Conservation (phyloP, 2,113 vertebrate genomes). For the Stictonetta naevosa region DNA sequence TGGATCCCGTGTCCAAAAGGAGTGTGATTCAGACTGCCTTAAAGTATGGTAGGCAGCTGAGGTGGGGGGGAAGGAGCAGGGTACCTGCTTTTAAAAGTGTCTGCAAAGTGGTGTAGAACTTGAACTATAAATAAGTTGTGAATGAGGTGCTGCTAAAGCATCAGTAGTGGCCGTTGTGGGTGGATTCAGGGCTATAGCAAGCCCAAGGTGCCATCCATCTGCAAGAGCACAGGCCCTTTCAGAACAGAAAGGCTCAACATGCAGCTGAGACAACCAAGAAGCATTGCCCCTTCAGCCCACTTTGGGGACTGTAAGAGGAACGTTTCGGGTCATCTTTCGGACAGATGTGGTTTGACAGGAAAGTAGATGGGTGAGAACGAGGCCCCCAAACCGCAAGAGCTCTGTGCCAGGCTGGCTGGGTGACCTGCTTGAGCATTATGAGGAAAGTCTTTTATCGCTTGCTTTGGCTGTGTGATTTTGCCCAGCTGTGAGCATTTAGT, state of each 20-base stretch:
- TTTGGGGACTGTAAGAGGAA: background rate
- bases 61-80: background rate
- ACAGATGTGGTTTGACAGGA: background rate
- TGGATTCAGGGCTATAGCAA: background rate
- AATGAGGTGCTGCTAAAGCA: background rate
- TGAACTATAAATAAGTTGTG: background rate
- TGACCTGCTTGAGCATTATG: background rate
- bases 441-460: background rate
- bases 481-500: background rate
- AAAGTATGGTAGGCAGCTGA: background rate
- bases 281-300: accelerated
- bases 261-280: background rate
- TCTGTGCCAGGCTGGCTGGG: accelerated
- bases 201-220: background rate
- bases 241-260: background rate
- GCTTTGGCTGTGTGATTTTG: background rate
- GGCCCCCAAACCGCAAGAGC: background rate
- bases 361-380: background rate
- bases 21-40: constrained; percentile 22
- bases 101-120: background rate
- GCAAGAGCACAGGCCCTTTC: background rate
- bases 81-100: background rate
- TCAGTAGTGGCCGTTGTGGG: background rate
- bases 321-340: accelerated
- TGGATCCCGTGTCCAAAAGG: constrained; percentile 37